phyloP scores from a whole-genome alignment of 2,113 vertebrate species.

The Semicossyphus pulcher region DNA sequence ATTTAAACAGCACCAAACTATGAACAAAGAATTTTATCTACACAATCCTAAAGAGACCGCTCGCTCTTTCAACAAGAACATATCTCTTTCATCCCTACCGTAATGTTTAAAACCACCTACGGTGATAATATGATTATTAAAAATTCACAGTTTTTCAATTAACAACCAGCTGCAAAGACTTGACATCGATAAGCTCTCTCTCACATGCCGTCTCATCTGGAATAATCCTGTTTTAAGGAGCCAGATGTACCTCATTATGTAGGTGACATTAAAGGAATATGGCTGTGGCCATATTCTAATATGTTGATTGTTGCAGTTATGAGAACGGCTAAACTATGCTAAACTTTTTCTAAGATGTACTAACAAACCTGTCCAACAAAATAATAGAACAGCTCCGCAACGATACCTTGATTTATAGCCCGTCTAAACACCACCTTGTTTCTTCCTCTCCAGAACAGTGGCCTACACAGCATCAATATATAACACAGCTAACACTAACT shows the following conservation, averaged over 20 bases:
- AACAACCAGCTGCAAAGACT: not conserved
- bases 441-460: too few species aligned
- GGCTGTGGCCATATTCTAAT: not conserved
- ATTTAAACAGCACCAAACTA: slow-evolving; percentile 44
- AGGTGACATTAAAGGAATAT: not conserved
- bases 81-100: slow-evolving; percentile 22
- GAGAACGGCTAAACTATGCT: too few species aligned
- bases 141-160: not conserved
- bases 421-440: too few species aligned
- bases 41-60: slow-evolving; percentile 27
- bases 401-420: too few species aligned
- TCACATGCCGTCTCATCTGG: not conserved
- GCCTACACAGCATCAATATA: too few species aligned
- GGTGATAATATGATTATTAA: slow-evolving; percentile 14
- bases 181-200: not conserved
- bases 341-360: too few species aligned
- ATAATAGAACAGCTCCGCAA: too few species aligned
- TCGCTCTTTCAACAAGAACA: slow-evolving; percentile 30
- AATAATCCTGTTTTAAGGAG: not conserved
- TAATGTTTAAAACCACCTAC: slow-evolving; percentile 12
- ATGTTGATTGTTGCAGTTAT: not conserved
- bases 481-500: too few species aligned
- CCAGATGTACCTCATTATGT: not conserved
- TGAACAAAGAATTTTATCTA: slow-evolving; percentile 37
- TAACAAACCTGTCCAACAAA: not conserved